Base-by-base conservation (phyloP, 1,140 invertebrate genomes). In the Coenobita brevimanus region DNA sequence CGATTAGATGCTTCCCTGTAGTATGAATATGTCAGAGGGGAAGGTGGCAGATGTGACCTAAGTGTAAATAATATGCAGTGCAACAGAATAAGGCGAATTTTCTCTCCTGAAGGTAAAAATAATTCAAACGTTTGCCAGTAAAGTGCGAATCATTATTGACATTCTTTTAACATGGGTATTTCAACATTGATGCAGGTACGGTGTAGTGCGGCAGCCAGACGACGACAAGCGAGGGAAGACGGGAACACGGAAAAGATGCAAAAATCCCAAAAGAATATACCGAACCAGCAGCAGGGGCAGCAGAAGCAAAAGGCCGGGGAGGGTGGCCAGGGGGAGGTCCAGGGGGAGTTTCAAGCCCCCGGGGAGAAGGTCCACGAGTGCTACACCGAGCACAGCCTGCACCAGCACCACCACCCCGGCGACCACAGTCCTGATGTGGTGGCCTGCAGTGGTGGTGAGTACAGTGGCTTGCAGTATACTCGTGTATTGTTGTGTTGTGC, bases 371-470 rank as follows among this genome's bases (percentile, higher is more conserved):
- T 15, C 0, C 38, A 27, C 30, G 64, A 71, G 1, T 54, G 64
- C 6, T 82, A 82, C 36, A 64, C 24, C 0, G 71, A 76, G 4
- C 50, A 75, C 27, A 69, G 38, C 36, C 46, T 75, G 4, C 82
- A 78, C 38, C 73, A 60, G n/a, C 82, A 75, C 30, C 82, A 62
- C 30, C 69, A 76, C 30, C 69, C 46, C n/a, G 82, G 78, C 57
- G 82, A 85, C 57, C 82, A 85, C 71, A 85, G 82, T 41, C 82
- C 82, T 3, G 82, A 85, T 41, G 71, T 85, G 2, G 82, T 85
- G 0, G 82, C 82, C 38, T 85, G 82, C 71, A 85, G 82, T 64
- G 82, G 82, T 78, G 82, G 82, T 85, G 78, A 24, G 57, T 64
- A 6, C 43, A 33, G 13, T 38, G 33, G 73, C 24, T 79, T n/a